phyloP scores from a whole-genome alignment of 1,140 invertebrate species.

The Drosophila nikananu region DNA sequence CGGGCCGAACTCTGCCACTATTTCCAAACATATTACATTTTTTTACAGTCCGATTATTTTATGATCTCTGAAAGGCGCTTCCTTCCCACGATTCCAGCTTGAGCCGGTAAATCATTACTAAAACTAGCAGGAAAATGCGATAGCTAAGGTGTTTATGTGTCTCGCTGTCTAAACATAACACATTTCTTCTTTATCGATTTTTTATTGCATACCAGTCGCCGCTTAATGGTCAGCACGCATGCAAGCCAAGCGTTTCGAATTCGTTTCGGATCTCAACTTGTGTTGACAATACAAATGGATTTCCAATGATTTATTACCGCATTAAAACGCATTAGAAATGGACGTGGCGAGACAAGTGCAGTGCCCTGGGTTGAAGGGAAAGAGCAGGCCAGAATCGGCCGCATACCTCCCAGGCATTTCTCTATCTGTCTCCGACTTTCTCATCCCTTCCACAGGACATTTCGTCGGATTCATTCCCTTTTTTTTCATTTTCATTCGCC shows the following conservation, averaged over 20 bases:
- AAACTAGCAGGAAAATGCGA: slow-evolving; percentile 5
- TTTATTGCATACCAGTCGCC: slow-evolving; percentile 63
- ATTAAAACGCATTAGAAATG: slow-evolving; percentile 78
- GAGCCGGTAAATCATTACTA: slow-evolving; percentile 48
- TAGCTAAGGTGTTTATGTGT: slow-evolving; percentile 65
- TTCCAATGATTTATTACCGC: slow-evolving; percentile 82
- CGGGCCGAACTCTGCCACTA: neutral
- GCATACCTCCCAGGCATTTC: slow-evolving; percentile 31
- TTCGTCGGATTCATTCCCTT: neutral
- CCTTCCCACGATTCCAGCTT: neutral
- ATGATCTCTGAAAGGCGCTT: neutral
- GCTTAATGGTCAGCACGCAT: slow-evolving; percentile 70
- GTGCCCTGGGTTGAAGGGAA: neutral
- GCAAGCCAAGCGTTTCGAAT: slow-evolving; percentile 44
- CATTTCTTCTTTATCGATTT: slow-evolving; percentile 49
- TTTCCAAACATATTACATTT: neutral
- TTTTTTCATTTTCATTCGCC: slow-evolving; percentile 10
- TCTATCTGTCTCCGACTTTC: slow-evolving; percentile 9
- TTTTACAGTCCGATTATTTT: slow-evolving; percentile 3
- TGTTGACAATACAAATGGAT: slow-evolving; percentile 84
- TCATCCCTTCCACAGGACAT: slow-evolving; percentile 16
- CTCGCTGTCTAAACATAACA: slow-evolving; percentile 58
- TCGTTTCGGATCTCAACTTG: slow-evolving; percentile 67
- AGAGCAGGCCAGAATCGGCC: slow-evolving; percentile 7
- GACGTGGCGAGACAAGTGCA: slow-evolving; percentile 12